A percentile compares a stretch with the other conserved stretches of the same genome.
These are phyloP conservation scores for Heliconius ethilla DNA, from an alignment of 2,888 invertebrate species.

Conservation along the genomic window DNA sequence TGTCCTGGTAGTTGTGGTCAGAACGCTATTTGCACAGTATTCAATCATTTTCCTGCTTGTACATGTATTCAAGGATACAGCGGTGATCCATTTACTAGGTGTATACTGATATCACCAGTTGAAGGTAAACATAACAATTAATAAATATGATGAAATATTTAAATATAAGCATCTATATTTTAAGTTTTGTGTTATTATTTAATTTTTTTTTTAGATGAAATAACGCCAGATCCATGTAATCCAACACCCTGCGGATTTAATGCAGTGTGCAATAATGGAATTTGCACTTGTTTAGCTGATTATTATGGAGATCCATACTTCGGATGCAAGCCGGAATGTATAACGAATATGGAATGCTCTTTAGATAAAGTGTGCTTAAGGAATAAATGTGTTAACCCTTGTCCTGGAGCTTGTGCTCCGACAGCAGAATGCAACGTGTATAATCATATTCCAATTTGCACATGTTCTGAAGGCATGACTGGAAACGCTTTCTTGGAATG, in stretches of 20 bases:
- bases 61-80: constrained; percentile 86
- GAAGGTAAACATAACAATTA: constrained; percentile 57
- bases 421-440: constrained; percentile 82
- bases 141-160: constrained; percentile 2
- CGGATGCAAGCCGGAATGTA: constrained; percentile 90
- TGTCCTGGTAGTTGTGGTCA: constrained; percentile 88
- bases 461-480: constrained; percentile 84
- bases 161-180: constrained; percentile 37
- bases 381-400: constrained; percentile 89
- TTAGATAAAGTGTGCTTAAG: constrained; percentile 86
- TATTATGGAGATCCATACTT: constrained; percentile 88
- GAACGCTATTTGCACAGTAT: constrained; percentile 84
- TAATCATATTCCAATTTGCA: constrained; percentile 86
- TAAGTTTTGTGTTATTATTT: not conserved
- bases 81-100: constrained; percentile 89
- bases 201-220: constrained; percentile 61
- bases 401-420: constrained; percentile 86
- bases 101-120: constrained; percentile 76
- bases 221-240: constrained; percentile 84
- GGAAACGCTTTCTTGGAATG: constrained; percentile 88
- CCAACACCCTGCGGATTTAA: constrained; percentile 88
- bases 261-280: constrained; percentile 83
- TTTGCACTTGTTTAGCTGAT: constrained; percentile 87
- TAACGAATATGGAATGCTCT: constrained; percentile 87
- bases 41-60: constrained; percentile 87